phyloP scores from a whole-genome alignment of 2,888 invertebrate species.

The Ditula angustiorana region DNA sequence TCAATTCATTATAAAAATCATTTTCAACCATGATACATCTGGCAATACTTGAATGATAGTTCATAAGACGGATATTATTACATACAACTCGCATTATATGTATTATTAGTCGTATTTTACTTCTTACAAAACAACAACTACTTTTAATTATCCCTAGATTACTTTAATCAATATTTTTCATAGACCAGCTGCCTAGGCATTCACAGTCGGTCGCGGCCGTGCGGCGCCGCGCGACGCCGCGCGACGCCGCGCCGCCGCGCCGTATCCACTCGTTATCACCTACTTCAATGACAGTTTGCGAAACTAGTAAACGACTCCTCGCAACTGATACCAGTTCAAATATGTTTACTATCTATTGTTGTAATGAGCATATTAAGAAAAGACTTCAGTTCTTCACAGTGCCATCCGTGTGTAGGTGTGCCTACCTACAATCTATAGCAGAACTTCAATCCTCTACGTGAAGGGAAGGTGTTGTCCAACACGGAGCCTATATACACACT shows the following conservation, averaged over 20 bases:
- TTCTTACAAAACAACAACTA: slow-evolving; percentile 85
- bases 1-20: slow-evolving; percentile 81
- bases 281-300: slow-evolving; percentile 54
- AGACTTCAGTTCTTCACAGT: slow-evolving; percentile 49
- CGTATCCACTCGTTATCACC: slow-evolving; percentile 25
- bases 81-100: slow-evolving; percentile 82
- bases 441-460: slow-evolving; percentile 9
- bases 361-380: slow-evolving; percentile 60
- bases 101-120: slow-evolving; percentile 76
- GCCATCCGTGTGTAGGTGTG: slow-evolving; percentile 35
- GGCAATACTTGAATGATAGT: slow-evolving; percentile 71
- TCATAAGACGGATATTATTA: slow-evolving; percentile 82
- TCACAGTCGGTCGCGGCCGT: slow-evolving; percentile 17
- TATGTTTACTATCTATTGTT: slow-evolving; percentile 56
- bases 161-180: slow-evolving; percentile 68
- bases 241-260: slow-evolving; percentile 45
- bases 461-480: slow-evolving; percentile 14
- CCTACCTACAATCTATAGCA: slow-evolving; percentile 36
- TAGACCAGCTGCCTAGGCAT: slow-evolving; percentile 77
- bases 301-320: slow-evolving; percentile 77
- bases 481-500: slow-evolving; percentile 8
- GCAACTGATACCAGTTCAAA: slow-evolving; percentile 63
- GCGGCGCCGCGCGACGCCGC: slow-evolving; percentile 40
- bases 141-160: slow-evolving; percentile 76
- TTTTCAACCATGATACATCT: slow-evolving; percentile 77